Percentiles rank a stretch among this genome's conserved stretches.
phyloP scores from a whole-genome alignment of 1,140 invertebrate genomes.

The Ooceraea biroi region DNA sequence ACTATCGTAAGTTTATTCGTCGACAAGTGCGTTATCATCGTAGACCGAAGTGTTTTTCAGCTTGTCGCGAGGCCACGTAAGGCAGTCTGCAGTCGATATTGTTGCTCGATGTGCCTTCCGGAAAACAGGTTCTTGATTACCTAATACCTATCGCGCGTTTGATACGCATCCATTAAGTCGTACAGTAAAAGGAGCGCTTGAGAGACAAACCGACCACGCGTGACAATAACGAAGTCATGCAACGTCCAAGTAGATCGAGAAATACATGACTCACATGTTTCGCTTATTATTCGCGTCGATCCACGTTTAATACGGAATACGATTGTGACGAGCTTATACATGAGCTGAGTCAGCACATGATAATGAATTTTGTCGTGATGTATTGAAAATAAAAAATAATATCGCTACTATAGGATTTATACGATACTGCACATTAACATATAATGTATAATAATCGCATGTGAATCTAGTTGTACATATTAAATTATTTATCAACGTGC shows the following conservation, averaged over 20 bases:
- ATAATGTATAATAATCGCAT: too few relatives aligned
- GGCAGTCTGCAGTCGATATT: not conserved
- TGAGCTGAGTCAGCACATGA: slow-evolving; percentile 10
- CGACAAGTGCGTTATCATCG: slow-evolving; percentile 5
- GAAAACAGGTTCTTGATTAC: slow-evolving; percentile 11
- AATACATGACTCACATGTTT: slow-evolving; percentile 27
- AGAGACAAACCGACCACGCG: not conserved
- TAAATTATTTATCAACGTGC: too few relatives aligned
- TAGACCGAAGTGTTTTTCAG: not conserved
- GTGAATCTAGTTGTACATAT: too few relatives aligned
- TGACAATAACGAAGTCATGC: not conserved
- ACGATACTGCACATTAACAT: too few relatives aligned
- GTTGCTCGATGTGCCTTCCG: not conserved
- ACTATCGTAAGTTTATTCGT: slow-evolving; percentile 31
- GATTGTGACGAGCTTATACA: slow-evolving; percentile 8
- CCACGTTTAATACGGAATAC: slow-evolving; percentile 13
- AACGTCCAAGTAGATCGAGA: not conserved
- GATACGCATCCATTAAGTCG: not conserved
- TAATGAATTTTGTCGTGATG: slow-evolving; percentile 16
- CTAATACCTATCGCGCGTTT: not conserved
- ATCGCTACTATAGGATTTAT: not conserved
- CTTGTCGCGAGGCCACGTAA: not conserved
- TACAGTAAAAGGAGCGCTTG: slow-evolving; percentile 2
- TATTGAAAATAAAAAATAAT: slow-evolving; percentile 18
- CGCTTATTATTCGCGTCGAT: slow-evolving; percentile 13